Percentiles rank a stretch among this genome's conserved stretches.
Conservation (phyloP, 1,140 invertebrate species). For the Pectinophora gossypiella region DNA sequence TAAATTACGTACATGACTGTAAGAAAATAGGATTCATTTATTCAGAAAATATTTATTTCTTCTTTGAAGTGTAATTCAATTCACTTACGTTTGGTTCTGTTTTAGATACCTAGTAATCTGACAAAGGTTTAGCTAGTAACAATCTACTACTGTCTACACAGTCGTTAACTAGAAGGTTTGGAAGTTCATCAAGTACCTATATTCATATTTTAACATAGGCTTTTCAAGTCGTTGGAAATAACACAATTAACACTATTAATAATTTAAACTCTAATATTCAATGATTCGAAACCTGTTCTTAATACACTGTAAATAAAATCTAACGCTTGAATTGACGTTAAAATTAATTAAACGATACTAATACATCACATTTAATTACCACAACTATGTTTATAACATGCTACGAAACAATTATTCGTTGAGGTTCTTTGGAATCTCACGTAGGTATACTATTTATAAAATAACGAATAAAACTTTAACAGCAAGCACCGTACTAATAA, state of each 20-base stretch:
- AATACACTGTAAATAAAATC: slow-evolving; percentile 46
- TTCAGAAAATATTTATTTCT: slow-evolving; percentile 65
- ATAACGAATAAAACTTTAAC: slow-evolving; percentile 57
- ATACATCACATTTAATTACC: slow-evolving; percentile 10
- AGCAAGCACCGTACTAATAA: slow-evolving; percentile 68
- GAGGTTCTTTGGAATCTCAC: slow-evolving; percentile 44
- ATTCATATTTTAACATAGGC: slow-evolving; percentile 31
- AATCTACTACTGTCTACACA: slow-evolving; percentile 58
- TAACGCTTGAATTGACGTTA: slow-evolving; percentile 41
- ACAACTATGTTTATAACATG: slow-evolving; percentile 37
- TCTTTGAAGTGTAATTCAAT: slow-evolving; percentile 49
- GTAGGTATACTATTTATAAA: slow-evolving; percentile 31
- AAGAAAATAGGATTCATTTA: slow-evolving; percentile 70
- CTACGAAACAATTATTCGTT: slow-evolving; percentile 47
- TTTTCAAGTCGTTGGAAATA: slow-evolving; percentile 43
- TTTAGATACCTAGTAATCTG: slow-evolving; percentile 44
- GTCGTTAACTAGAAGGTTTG: slow-evolving; percentile 46
- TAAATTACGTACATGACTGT: slow-evolving; percentile 59
- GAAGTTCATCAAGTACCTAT: slow-evolving; percentile 34
- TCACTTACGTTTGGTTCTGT: slow-evolving; percentile 59
- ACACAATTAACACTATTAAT: slow-evolving; percentile 16
- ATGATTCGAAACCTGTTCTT: slow-evolving; percentile 66
- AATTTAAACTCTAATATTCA: slow-evolving; percentile 44
- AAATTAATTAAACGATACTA: slow-evolving; percentile 3
- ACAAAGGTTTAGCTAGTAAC: slow-evolving; percentile 53